phyloP scores from a whole-genome alignment of 2,888 invertebrate genomes.

The Electrophaes corylata region DNA sequence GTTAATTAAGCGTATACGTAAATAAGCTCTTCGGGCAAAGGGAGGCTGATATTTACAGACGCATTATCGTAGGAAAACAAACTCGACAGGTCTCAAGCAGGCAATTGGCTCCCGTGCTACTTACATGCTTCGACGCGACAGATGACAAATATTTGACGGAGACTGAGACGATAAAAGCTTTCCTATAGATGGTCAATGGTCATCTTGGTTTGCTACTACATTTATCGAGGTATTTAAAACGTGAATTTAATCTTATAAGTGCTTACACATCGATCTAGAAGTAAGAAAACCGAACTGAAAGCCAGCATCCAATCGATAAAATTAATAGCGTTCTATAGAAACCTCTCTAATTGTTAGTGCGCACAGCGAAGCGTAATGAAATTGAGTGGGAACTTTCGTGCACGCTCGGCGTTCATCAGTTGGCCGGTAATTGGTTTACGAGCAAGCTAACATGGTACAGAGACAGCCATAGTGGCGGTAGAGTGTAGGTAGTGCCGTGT shows the following conservation, averaged over 20 bases:
- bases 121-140: slow-evolving; percentile 49
- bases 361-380: slow-evolving; percentile 68
- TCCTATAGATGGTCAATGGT: slow-evolving; percentile 25
- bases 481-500: slow-evolving; percentile 51
- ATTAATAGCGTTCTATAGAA: slow-evolving; percentile 59
- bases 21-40: slow-evolving; percentile 58
- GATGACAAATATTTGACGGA: slow-evolving; percentile 59
- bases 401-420: slow-evolving; percentile 69
- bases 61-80: slow-evolving; percentile 73
- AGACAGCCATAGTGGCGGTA: slow-evolving; percentile 25
- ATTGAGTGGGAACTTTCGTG: slow-evolving; percentile 71
- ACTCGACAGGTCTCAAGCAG: slow-evolving; percentile 61
- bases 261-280: slow-evolving; percentile 23
- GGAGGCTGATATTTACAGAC: slow-evolving; percentile 67
- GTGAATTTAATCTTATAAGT: slow-evolving; percentile 16
- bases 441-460: slow-evolving; percentile 58
- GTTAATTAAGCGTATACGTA: slow-evolving; percentile 69
- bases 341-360: slow-evolving; percentile 65
- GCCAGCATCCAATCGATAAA: slow-evolving; percentile 50
- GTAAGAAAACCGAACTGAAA: slow-evolving; percentile 22
- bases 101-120: slow-evolving; percentile 29
- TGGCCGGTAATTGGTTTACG: slow-evolving; percentile 75
- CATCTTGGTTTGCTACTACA: background rate
- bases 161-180: slow-evolving; percentile 56
- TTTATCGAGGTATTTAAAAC: slow-evolving; percentile 4